These are phyloP conservation scores for Amiota mariae DNA, from an alignment of 2,888 invertebrate species.

Conservation along the genomic window DNA sequence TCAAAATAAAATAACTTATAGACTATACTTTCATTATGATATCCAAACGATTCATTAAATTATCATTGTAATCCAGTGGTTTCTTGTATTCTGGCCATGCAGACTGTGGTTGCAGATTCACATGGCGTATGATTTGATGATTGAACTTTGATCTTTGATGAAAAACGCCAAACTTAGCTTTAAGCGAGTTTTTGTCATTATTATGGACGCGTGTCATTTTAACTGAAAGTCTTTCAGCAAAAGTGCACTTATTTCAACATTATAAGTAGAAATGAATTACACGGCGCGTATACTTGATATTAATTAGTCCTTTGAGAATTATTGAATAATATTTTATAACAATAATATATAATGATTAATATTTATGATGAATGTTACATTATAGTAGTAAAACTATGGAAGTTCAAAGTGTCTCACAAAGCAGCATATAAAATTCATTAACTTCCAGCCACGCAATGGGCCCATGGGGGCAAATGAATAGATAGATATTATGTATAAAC, in stretches of 20 bases:
- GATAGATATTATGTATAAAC: neutral
- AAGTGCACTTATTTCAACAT: neutral
- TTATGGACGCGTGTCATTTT: conserved; percentile 13
- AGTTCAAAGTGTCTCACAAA: neutral
- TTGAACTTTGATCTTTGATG: neutral
- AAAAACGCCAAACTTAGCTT: neutral
- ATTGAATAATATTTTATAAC: neutral
- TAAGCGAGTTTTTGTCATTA: neutral
- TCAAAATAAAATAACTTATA: no score
- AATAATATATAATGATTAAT: no score
- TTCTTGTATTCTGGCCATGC: neutral
- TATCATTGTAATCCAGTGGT: conserved; percentile 11
- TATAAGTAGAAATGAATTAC: conserved; percentile 3
- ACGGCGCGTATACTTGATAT: conserved; percentile 4
- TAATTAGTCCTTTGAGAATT: conserved; percentile 23
- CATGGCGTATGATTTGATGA: neutral
- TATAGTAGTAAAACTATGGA: neutral
- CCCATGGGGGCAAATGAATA: conserved; percentile 17
- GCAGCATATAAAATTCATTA: conserved; percentile 18
- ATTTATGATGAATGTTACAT: neutral
- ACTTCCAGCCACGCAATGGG: conserved; percentile 14
- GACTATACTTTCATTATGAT: conserved; percentile 38
- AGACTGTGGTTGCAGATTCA: neutral
- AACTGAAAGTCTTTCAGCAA: neutral
- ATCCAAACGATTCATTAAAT: conserved; percentile 28